Evolutionary conservation across 2,888 invertebrate species (phyloP).

Genomic region (Tyria jacobaeae): DNA sequence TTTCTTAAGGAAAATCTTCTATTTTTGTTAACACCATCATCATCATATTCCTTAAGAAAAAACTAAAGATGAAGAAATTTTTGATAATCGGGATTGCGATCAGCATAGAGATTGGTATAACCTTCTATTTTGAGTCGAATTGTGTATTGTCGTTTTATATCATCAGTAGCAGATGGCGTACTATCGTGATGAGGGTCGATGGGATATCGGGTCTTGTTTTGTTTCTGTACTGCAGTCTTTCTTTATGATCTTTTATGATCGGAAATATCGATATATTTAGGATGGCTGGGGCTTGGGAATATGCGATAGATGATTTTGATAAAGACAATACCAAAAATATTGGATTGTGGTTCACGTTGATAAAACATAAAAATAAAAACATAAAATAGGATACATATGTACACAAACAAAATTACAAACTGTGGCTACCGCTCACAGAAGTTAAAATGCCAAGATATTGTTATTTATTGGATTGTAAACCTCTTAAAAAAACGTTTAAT

Average conservation of each 20-base stretch:
- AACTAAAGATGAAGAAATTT: conserved; percentile 10
- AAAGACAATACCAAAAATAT: too few relatives aligned
- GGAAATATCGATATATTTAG: conserved; percentile 16
- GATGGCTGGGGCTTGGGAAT: neutral
- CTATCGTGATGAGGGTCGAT: conserved; percentile 46
- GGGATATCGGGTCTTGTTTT: conserved; percentile 24
- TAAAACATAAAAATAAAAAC: too few relatives aligned
- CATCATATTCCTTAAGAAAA: too few relatives aligned
- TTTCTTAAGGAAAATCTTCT: neutral
- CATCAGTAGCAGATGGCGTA: conserved; percentile 42
- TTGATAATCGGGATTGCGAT: conserved; percentile 28
- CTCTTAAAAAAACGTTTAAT: too few relatives aligned
- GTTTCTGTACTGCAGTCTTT: conserved; percentile 36
- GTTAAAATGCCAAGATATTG: too few relatives aligned
- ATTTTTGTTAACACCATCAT: too few relatives aligned
- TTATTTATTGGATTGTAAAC: too few relatives aligned
- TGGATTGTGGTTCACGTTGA: too few relatives aligned
- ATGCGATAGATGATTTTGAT: neutral
- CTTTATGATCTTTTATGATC: conserved; percentile 33
- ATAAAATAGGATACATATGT: too few relatives aligned
- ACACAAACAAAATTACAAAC: too few relatives aligned
- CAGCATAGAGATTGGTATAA: conserved; percentile 37
- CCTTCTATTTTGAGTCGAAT: conserved; percentile 28
- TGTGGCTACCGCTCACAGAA: too few relatives aligned
- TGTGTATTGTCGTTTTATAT: conserved; percentile 34